Base-by-base conservation (phyloP, 2,888 invertebrate genomes). In the Campoletis raptor region DNA sequence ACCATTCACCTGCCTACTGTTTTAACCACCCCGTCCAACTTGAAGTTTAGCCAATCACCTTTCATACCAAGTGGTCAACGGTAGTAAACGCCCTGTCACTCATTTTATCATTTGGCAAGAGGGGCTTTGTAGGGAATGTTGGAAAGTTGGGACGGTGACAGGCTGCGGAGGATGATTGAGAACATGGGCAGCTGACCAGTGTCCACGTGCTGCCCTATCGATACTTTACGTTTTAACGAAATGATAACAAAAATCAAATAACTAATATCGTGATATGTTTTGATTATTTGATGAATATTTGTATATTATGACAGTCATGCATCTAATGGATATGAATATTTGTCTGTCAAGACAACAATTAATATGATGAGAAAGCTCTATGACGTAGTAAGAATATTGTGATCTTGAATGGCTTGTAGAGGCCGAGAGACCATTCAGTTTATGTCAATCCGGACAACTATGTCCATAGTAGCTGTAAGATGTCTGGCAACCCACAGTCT, bases 401-500 rank as follows among this genome's bases (percentile, higher is more conserved):
- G 61, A 61, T 61, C 61, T 61, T 61, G 7, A 4, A 30, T 15
- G 7, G 48, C 18, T 18, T 48, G 48, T 48, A 40, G 70, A 70
- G 48, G 18, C 24, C n/a, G 45, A 70, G 40, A 70, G 18, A 12
- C 45, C 45, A 70, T 70, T 48, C 24, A 7, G 24, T 74, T 42
- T 24, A 24, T 61, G 74, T 61, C 52, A 40, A 74, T 57, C 42
- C 18, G 30, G 40, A 61, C 24, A 21, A 42, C n/a, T 40, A 45
- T 48, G 30, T 42, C 61, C 61, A 45, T 10, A n/a, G 24, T 61
- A 18, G 40, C 61, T 30, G 3, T 30, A 42, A 42, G 24, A 74
- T 74, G 74, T 61, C 74, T 24, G 30, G 74, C 40, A 18, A 5
- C 24, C 61, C 40, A 54, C 54, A 15, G 10, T 36, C 73, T 61